Percentiles rank a stretch among this genome's conserved stretches.
These are phyloP conservation scores for Abrostola tripartita DNA, from an alignment of 2,888 invertebrate species.

Conservation along the genomic window DNA sequence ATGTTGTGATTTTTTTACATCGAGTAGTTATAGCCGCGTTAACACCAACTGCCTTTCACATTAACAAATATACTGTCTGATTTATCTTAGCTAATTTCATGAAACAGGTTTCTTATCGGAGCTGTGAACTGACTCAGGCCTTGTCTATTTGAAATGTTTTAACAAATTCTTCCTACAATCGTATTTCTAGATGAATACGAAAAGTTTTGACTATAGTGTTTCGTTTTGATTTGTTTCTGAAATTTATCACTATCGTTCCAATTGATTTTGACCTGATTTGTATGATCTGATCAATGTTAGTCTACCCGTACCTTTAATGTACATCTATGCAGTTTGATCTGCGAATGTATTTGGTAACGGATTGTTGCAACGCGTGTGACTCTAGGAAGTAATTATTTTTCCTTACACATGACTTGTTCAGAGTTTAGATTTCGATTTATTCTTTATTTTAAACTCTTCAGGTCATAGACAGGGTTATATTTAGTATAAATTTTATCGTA, in stretches of 20 bases:
- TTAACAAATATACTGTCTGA: slow-evolving; percentile 50
- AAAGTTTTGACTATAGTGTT: slow-evolving; percentile 29
- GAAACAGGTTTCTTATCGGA: slow-evolving; percentile 74
- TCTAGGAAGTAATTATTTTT: slow-evolving; percentile 56
- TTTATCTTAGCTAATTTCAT: slow-evolving; percentile 47
- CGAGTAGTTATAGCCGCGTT: slow-evolving; percentile 34
- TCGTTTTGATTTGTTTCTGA: slow-evolving; percentile 19
- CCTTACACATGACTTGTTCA: slow-evolving; percentile 82
- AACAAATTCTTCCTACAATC: slow-evolving; percentile 53
- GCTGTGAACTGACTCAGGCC: slow-evolving; percentile 80
- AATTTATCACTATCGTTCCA: slow-evolving; percentile 11
- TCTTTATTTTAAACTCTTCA: slow-evolving; percentile 85
- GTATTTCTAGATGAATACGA: slow-evolving; percentile 43
- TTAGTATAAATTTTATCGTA: slow-evolving; percentile 89
- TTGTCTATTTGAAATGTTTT: slow-evolving; percentile 72
- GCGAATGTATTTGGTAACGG: slow-evolving; percentile 17
- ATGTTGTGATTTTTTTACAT: slow-evolving; percentile 31
- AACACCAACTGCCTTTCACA: slow-evolving; percentile 50
- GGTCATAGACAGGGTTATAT: slow-evolving; percentile 89
- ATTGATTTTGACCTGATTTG: slow-evolving; percentile 16
- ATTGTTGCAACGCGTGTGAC: slow-evolving; percentile 44
- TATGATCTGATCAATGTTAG: slow-evolving; percentile 3
- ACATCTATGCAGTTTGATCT: slow-evolving; percentile 24
- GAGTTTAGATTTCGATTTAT: slow-evolving; percentile 80
- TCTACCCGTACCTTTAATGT: slow-evolving; percentile 16